phyloP scores from a whole-genome alignment of 1,140 invertebrate genomes.

The Sitodiplosis mosellana region DNA sequence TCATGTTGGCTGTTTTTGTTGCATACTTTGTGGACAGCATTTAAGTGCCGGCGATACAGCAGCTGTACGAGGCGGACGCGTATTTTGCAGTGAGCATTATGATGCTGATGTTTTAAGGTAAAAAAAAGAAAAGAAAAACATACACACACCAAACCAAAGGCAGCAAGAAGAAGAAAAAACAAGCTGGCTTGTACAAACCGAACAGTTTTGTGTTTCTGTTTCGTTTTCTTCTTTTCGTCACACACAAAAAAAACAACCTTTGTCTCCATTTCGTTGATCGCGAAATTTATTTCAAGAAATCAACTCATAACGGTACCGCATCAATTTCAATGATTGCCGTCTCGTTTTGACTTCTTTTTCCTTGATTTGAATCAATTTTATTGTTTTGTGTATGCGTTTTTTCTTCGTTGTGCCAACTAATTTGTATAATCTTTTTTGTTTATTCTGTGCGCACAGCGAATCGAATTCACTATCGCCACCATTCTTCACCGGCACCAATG shows the following conservation, averaged over 20 bases:
- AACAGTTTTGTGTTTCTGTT: no score
- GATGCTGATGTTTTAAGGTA: conserved; percentile 13
- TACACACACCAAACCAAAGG: no score
- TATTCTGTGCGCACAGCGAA: conserved; percentile 5
- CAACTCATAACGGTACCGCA: neutral
- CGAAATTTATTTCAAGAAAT: neutral
- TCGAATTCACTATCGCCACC: conserved; percentile 37
- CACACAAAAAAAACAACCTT: no score
- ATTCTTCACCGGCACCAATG: conserved; percentile 27
- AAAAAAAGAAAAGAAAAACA: no score
- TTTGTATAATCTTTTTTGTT: neutral
- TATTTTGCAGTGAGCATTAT: conserved; percentile 52
- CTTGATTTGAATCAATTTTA: neutral
- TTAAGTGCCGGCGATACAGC: conserved; percentile 76
- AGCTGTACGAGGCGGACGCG: conserved; percentile 60
- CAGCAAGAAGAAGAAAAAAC: no score
- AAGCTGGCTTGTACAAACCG: no score
- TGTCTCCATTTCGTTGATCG: neutral
- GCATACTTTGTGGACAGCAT: conserved; percentile 59
- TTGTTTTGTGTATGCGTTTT: neutral
- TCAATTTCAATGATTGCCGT: neutral
- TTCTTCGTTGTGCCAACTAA: neutral
- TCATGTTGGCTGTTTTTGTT: conserved; percentile 81
- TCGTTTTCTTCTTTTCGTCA: no score
- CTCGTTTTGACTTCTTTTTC: neutral